Conservation (phyloP, 92 coral and sea anemone species). For the Porites cylindrica region DNA sequence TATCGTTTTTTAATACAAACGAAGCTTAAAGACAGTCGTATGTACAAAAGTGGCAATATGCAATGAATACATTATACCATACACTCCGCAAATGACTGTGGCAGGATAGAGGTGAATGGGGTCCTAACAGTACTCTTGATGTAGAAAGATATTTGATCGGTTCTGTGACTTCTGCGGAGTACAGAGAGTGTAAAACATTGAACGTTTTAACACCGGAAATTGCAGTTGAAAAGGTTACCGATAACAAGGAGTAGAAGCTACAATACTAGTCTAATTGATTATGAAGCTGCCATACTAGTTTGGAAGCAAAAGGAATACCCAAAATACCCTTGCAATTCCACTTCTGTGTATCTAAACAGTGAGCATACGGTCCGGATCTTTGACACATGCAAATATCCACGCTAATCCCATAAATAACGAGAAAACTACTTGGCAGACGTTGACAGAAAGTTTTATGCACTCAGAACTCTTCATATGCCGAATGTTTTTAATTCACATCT, state of each 20-base stretch:
- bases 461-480: too few relatives aligned
- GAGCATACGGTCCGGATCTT: not conserved
- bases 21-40: too few relatives aligned
- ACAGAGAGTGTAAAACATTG: constrained; percentile 9
- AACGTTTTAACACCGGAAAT: constrained; percentile 73
- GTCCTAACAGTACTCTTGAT: not conserved
- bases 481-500: not conserved
- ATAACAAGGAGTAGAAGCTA: constrained; percentile 16
- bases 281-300: not conserved
- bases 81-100: too few relatives aligned
- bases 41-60: too few relatives aligned
- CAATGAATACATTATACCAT: too few relatives aligned
- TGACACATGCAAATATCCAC: not conserved
- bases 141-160: not conserved
- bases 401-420: constrained; percentile 12
- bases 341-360: not conserved
- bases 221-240: constrained; percentile 69
- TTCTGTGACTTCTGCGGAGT: not conserved
- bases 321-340: not conserved
- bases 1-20: too few relatives aligned
- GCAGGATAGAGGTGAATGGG: not conserved
- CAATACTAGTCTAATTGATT: not conserved
- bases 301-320: not conserved
- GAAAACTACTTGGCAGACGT: not conserved
- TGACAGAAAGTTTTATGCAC: not conserved